Base-by-base conservation (phyloP, 2,888 invertebrate genomes). In the Erynnis tages region DNA sequence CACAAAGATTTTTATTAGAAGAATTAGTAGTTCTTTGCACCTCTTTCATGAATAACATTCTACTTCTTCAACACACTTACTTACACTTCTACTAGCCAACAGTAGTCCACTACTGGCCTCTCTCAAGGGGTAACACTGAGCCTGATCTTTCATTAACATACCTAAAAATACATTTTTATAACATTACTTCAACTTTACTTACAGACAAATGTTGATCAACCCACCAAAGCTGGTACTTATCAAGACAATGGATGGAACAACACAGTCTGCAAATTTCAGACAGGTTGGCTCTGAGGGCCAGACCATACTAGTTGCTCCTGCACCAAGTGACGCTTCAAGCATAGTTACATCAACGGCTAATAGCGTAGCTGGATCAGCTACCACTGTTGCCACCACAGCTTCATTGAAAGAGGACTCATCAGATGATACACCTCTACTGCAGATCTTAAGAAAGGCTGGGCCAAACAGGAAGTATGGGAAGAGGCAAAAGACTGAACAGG, bases 161-260 rank as follows among this genome's bases (percentile, higher is more conserved):
- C n/a, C n/a, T n/a, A n/a, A n/a, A n/a, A n/a, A n/a, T n/a, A n/a
- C n/a, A n/a, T n/a, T n/a, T n/a, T n/a, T n/a, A n/a, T n/a, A n/a
- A n/a, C n/a, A n/a, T n/a, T n/a, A n/a, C n/a, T n/a, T n/a, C n/a
- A n/a, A 14, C 8, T 6, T n/a, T 16, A 16, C 34, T n/a, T n/a
- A n/a, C n/a, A 87, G 90, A 49, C 90, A 90, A 49, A 86, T 90
- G 83, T 90, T 90, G 60, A 87, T 90, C 11, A 43, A 52, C 1
- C 90, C 90, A 2, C 90, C 90, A 2, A 90, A 90, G 54, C 66
- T 90, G 43, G 90, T 90, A 1, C 90, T 90, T 61, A 90, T 90
- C 40, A 90, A 90, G 66, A 90, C 90, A 1, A 67, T 81, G 0
- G 90, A 89, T 57, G 84, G 82, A 0, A 73, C 72, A 1, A 76